Conservation (phyloP, 1,140 invertebrate genomes). For the Dendrolimus kikuchii region DNA sequence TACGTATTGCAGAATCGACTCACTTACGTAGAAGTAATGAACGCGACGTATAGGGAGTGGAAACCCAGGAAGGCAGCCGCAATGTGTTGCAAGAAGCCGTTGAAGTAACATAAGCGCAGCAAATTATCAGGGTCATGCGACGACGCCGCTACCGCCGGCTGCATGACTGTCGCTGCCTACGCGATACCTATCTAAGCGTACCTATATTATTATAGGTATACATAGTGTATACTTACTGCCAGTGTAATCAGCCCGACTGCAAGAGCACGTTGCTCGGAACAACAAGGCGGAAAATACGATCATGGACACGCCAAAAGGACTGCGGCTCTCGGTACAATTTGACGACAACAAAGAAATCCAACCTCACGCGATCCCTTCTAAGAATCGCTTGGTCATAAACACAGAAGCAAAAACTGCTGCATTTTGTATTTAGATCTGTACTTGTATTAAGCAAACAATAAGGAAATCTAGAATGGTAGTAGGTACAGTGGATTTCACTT, state of each 20-base stretch:
- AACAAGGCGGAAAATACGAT: slow-evolving; percentile 51
- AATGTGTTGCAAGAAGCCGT: slow-evolving; percentile 64
- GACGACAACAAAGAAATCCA: slow-evolving; percentile 24
- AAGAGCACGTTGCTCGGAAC: slow-evolving; percentile 26
- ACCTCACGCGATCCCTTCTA: slow-evolving; percentile 19
- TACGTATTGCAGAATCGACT: neutral
- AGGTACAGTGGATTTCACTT: too few relatives aligned
- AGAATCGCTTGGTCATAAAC: slow-evolving; percentile 10
- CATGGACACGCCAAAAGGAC: slow-evolving; percentile 40
- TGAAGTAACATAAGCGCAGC: slow-evolving; percentile 65
- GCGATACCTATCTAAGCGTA: slow-evolving; percentile 32
- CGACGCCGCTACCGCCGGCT: slow-evolving; percentile 39
- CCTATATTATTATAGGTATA: slow-evolving; percentile 19
- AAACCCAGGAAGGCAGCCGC: slow-evolving; percentile 48
- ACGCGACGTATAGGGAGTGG: slow-evolving; percentile 31
- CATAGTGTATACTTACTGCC: slow-evolving; percentile 22
- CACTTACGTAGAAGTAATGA: slow-evolving; percentile 18
- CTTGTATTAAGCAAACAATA: too few relatives aligned
- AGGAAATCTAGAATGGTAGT: too few relatives aligned
- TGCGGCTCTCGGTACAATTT: slow-evolving; percentile 28
- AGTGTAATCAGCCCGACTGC: slow-evolving; percentile 37
- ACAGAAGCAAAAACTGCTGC: too few relatives aligned
- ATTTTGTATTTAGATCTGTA: too few relatives aligned
- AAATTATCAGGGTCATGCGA: slow-evolving; percentile 64
- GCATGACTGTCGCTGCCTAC: slow-evolving; percentile 46